A percentile compares a stretch with the other conserved stretches of the same genome.
These are phyloP conservation scores for Leucoma salicis DNA, from an alignment of 2,888 invertebrate genomes.

Conservation along the genomic window DNA sequence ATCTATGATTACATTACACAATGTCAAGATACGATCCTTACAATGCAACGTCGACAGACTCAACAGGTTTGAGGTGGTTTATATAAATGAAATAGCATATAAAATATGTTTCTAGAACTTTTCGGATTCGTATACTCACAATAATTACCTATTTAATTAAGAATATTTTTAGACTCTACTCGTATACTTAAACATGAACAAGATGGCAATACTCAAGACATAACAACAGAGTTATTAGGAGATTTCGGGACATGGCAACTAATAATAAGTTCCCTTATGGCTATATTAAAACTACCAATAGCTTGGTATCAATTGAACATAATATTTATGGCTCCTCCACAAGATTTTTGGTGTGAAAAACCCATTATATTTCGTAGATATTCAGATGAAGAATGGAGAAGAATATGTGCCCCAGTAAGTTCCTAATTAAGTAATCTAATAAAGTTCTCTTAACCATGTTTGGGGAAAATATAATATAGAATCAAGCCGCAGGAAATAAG, in stretches of 20 bases:
- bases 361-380: slow-evolving; percentile 44
- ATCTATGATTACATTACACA: no score
- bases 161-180: not conserved
- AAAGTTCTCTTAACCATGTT: no score
- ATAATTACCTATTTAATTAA: not conserved
- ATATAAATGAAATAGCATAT: no score
- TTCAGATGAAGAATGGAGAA: slow-evolving; percentile 68
- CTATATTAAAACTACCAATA: slow-evolving; percentile 80
- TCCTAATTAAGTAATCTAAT: no score
- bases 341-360: slow-evolving; percentile 82
- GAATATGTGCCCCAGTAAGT: slow-evolving; percentile 62
- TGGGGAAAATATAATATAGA: no score
- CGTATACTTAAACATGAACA: not conserved
- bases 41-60: no score
- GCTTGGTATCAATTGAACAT: slow-evolving; percentile 85
- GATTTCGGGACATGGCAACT: slow-evolving; percentile 84
- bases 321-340: slow-evolving; percentile 83
- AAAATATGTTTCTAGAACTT: no score
- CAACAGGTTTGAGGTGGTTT: no score
- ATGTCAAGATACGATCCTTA: no score
- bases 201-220: slow-evolving; percentile 32
- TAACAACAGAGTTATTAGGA: slow-evolving; percentile 69
- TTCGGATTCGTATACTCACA: no score
- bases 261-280: slow-evolving; percentile 76
- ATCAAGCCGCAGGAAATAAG: no score